Base-by-base conservation (phyloP, 2,888 invertebrate genomes). In the Axea sp. region DNA sequence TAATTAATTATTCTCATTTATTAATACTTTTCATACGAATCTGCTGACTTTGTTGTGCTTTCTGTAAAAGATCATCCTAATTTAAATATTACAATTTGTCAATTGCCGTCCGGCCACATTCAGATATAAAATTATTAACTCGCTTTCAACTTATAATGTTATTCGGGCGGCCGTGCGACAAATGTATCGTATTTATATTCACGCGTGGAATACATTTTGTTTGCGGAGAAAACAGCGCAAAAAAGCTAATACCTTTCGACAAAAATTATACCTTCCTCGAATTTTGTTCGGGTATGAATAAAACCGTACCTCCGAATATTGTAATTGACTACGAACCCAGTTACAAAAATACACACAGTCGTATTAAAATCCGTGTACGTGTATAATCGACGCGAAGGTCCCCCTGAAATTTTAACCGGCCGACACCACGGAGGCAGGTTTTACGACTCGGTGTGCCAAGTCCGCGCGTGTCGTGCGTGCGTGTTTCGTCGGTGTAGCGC, bases 401-500 rank as follows among this genome's bases (percentile, higher is more conserved):
- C 67, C 68, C 59, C 49, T 59, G 17, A 69, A 69, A 60, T 69
- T 60, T 60, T 11, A 60, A 24, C 59, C 60, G 28, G 55, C 57
- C 67, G 33, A 49, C 57, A 30, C 14, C 67, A 53, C 43, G 43
- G 17, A 53, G 60, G 45, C 60, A 60, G 60, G 68, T 69, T 69
- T 60, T 53, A 68, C 30, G 35, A 53, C 60, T 39, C 41, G 31
- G 51, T 45, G 28, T 51, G 51, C 49, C 41, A 39, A 78, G 80
- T 76, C 73, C 30, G 57, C 59, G 65, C 59, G 59, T 60, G 72
- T 57, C 72, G 19, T 43, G 35, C 77, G 72, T 72, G 73, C 73
- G 80, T 80, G 79, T 76, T 78, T 75, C 76, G 80, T 78, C 78
- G 76, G 76, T 76, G 60, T 33, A 37, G n/a, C 22, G 8, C 15